phyloP scores from a whole-genome alignment of 1,140 invertebrate genomes.

The Phocides pigmalion region DNA sequence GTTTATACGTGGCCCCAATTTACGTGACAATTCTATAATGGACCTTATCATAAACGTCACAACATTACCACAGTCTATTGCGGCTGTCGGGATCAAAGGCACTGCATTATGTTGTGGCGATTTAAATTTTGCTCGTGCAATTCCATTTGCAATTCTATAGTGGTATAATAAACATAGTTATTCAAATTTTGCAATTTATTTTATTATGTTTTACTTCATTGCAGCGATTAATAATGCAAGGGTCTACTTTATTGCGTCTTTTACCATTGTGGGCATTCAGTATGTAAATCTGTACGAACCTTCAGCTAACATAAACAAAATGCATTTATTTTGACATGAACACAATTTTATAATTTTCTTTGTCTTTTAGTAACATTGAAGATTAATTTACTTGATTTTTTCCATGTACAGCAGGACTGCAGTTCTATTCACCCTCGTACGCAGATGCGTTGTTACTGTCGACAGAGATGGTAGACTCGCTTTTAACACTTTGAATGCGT shows the following conservation, averaged over 20 bases:
- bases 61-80: constrained; percentile 19
- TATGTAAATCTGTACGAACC: too few relatives aligned
- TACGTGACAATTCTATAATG: constrained; percentile 21
- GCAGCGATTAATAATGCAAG: neutral
- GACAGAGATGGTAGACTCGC: too few relatives aligned
- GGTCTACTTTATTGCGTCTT: neutral
- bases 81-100: constrained; percentile 10
- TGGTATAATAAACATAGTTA: neutral
- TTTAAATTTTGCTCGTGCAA: constrained; percentile 16
- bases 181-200: neutral
- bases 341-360: too few relatives aligned
- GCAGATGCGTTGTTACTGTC: too few relatives aligned
- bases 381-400: too few relatives aligned
- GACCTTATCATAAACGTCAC: constrained; percentile 25
- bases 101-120: constrained; percentile 13
- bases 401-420: too few relatives aligned
- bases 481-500: too few relatives aligned
- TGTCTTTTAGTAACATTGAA: too few relatives aligned
- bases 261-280: too few relatives aligned
- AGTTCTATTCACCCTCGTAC: too few relatives aligned
- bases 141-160: constrained; percentile 14
- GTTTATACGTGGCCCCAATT: neutral
- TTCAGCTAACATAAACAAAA: too few relatives aligned
- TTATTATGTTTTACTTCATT: neutral
- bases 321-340: too few relatives aligned